These are phyloP conservation scores for Pluvialis apricaria DNA, from an alignment of 2,113 vertebrate species.

Conservation along the genomic window DNA sequence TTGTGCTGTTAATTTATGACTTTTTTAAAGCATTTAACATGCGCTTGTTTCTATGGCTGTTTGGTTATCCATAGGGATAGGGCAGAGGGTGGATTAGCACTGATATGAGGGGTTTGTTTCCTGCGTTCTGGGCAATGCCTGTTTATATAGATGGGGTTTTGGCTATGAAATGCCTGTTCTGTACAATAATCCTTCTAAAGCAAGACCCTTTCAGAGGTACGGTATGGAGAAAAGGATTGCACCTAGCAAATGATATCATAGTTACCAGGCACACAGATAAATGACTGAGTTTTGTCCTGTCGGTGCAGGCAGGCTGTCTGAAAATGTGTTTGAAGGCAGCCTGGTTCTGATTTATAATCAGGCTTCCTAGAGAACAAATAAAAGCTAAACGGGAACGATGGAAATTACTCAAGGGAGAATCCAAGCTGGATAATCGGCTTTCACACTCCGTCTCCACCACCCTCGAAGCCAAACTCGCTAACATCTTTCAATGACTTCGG, in stretches of 20 bases:
- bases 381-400: not conserved
- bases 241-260: not conserved
- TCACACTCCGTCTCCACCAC: not conserved
- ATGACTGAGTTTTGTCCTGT: not conserved
- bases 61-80: not conserved
- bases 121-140: not conserved
- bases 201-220: not conserved
- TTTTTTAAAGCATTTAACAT: not conserved
- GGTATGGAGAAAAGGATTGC: not conserved
- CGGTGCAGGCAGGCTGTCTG: not conserved
- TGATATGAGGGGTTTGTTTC: not conserved
- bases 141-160: not conserved
- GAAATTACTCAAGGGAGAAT: slow-evolving; percentile 3
- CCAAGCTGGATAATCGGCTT: slow-evolving; percentile 31
- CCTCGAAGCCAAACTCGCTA: not conserved
- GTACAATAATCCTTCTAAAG: not conserved
- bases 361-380: slow-evolving; percentile 28
- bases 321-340: not conserved
- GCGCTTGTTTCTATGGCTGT: not conserved
- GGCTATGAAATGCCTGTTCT: not conserved
- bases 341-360: not conserved
- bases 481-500: not conserved
- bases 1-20: not conserved
- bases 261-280: not conserved
- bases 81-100: not conserved